phyloP scores from a whole-genome alignment of 2,797 vertebrate genomes.

The Crypturellus tataupa region DNA sequence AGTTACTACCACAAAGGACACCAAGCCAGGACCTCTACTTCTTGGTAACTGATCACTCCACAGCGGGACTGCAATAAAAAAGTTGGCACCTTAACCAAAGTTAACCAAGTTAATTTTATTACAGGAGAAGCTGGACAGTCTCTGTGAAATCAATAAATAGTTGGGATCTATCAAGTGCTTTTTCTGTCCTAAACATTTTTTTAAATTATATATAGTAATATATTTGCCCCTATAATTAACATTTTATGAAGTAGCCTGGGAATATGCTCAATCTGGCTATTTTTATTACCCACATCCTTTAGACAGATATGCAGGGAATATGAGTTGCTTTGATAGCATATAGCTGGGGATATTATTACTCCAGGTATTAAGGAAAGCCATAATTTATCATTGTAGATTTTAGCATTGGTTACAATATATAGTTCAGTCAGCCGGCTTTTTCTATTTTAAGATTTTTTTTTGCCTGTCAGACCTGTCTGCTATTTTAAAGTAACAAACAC shows the following conservation, averaged over 20 bases:
- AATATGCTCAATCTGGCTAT: not conserved
- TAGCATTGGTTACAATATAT: not conserved
- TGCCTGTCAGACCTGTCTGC: not conserved
- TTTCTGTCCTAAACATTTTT: not conserved
- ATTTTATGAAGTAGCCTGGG: not conserved
- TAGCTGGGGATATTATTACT: not conserved
- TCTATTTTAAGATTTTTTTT: not conserved
- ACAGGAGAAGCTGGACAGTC: not conserved
- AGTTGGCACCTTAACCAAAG: not conserved
- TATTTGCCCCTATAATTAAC: not conserved
- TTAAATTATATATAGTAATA: not conserved
- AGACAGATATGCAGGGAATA: not conserved
- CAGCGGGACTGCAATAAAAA: not conserved
- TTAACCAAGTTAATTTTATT: not conserved
- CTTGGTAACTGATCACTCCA: not conserved
- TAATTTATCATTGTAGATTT: not conserved
- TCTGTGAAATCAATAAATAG: not conserved
- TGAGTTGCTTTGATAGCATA: fast-evolving
- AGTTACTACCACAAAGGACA: not conserved
- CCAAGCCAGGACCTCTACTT: not conserved
- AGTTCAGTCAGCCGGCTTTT: not conserved
- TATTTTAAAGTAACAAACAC: not conserved
- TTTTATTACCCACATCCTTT: not conserved
- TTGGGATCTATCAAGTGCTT: not conserved
- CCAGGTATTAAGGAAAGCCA: not conserved